phyloP scores from a whole-genome alignment of 2,113 vertebrate species.

The Sinocyclocheilus anophthalmus region DNA sequence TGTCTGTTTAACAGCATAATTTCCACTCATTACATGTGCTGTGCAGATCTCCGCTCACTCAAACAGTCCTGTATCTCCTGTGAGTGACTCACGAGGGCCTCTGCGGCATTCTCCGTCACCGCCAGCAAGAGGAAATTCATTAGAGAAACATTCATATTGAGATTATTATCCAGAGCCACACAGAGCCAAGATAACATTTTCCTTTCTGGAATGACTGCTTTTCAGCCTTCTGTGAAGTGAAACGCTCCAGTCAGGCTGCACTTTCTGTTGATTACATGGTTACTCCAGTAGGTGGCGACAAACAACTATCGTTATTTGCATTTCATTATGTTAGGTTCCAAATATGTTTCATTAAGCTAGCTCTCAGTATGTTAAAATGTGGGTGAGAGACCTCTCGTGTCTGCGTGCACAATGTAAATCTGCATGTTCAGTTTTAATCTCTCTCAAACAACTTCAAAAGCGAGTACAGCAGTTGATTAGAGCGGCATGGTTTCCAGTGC shows the following conservation, averaged over 20 bases:
- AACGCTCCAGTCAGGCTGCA: neutral
- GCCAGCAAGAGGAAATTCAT: constrained; percentile 30
- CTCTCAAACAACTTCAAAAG: too few relatives aligned
- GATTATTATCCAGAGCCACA: constrained; percentile 41
- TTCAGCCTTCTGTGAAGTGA: neutral
- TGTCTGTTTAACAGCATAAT: neutral
- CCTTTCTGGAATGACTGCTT: neutral
- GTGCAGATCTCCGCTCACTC: neutral
- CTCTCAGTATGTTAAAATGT: too few relatives aligned
- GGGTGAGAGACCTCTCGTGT: too few relatives aligned
- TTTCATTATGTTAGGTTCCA: neutral
- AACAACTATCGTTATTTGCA: neutral
- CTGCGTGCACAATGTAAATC: too few relatives aligned
- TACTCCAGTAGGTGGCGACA: neutral
- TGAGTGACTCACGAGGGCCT: neutral
- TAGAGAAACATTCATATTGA: constrained; percentile 40
- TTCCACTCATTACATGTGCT: constrained; percentile 35
- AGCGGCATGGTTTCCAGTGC: too few relatives aligned
- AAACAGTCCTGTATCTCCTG: constrained; percentile 1
- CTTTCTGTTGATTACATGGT: neutral
- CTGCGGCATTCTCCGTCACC: constrained; percentile 42
- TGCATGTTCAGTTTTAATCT: too few relatives aligned
- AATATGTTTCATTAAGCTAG: too few relatives aligned
- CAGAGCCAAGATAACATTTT: neutral
- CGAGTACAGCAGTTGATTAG: too few relatives aligned